A percentile compares a stretch with the other conserved stretches of the same genome.
phyloP scores from a whole-genome alignment of 2,797 vertebrate species.

The Phataginus tricuspis region DNA sequence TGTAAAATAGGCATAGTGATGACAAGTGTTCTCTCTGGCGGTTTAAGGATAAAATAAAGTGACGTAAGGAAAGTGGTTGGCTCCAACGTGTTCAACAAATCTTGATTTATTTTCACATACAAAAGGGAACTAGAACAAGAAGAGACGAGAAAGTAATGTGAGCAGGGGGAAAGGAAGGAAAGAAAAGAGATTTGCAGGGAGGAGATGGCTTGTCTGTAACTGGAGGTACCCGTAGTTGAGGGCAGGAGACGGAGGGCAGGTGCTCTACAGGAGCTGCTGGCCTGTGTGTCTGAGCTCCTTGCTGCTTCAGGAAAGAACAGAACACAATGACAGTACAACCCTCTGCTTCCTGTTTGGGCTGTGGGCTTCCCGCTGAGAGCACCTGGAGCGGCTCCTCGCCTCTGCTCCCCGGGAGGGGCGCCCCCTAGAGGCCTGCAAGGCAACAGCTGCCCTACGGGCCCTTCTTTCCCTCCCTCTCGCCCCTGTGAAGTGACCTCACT shows the following conservation, averaged over 20 bases:
- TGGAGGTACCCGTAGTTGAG: not conserved
- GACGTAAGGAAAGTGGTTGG: not conserved
- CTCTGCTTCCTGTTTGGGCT: not conserved
- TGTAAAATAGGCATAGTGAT: not conserved
- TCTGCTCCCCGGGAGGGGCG: not conserved
- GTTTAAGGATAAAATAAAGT: not conserved
- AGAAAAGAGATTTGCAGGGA: not conserved
- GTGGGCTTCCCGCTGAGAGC: not conserved
- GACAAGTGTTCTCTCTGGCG: not conserved
- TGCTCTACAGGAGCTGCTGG: not conserved
- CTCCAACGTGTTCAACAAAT: not conserved
- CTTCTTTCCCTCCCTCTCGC: not conserved
- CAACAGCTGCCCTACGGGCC: too few species aligned
- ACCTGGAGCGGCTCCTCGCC: accelerated
- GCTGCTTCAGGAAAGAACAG: not conserved
- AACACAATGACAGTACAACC: accelerated
- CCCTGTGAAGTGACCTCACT: not conserved
- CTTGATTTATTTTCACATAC: not conserved
- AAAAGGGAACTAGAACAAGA: not conserved
- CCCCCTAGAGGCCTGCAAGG: not conserved
- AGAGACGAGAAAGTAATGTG: not conserved
- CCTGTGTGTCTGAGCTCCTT: not conserved
- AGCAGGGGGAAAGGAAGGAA: not conserved
- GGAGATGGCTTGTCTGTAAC: not conserved
- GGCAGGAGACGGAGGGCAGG: not conserved